Base-by-base conservation (phyloP, 2,113 vertebrate species). In the Mola mola region DNA sequence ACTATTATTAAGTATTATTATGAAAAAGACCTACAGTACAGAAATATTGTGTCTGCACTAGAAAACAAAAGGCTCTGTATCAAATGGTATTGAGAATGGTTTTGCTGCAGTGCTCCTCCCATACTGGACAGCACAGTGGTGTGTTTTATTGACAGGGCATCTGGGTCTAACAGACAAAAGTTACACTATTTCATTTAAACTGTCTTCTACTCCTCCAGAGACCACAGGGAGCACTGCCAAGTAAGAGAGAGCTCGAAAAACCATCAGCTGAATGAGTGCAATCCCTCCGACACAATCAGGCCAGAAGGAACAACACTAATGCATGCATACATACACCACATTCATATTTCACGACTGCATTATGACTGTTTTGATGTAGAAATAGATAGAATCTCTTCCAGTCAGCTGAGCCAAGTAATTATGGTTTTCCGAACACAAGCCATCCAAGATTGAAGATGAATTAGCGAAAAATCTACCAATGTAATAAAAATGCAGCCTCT, bases 121-220 rank as follows among this genome's bases (percentile, higher is more conserved):
- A n/a, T n/a, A n/a, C n/a, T n/a, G n/a, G n/a, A 12, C 31, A 12
- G 31, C 34, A 70, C 41, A 57, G 55, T 16, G 48, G 34, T 80
- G 47, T 11, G n/a, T 43, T 70, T 86, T 65, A 77, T 77, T 68
- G 58, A 82, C 62, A 31, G 49, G 46, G 53, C 71, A 75, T 59
- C 36, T 41, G 60, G 43, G 64, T 63, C 41, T 40, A 69, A 76
- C 51, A 64, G 74, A 69, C 57, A 76, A 76, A 78, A 84, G 83
- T 86, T 75, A 76, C 51, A 12, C 60, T 72, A 66, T 83, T 87
- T 83, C 62, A 85, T 88, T 88, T 81, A 76, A 87, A 63, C 17
- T 4, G 26, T 50, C 40, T 66, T 55, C 41, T 68, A 46, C 79
- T 72, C 70, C 70, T 76, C 36, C 66, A 68, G 66, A 70, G 65